These are phyloP conservation scores for Liasis olivaceus DNA, from an alignment of 2,797 vertebrate species.

Conservation along the genomic window DNA sequence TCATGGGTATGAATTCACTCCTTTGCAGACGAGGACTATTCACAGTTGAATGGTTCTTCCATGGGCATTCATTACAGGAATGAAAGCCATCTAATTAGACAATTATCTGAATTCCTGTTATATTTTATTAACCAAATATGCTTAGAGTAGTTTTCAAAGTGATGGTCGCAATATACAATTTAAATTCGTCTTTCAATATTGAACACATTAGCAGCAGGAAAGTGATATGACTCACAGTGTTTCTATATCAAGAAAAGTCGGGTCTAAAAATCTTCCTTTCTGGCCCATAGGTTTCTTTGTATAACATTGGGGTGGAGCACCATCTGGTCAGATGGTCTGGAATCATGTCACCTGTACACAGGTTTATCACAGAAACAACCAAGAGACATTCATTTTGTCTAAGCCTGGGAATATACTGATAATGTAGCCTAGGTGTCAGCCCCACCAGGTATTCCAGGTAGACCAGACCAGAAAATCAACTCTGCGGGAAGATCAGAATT, in stretches of 20 bases:
- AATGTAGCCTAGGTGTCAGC: background rate
- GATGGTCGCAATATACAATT: background rate
- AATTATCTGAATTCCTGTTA: background rate
- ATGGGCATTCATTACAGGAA: constrained; percentile 7
- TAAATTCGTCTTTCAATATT: background rate
- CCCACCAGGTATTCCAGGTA: background rate
- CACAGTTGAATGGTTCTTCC: background rate
- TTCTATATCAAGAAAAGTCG: background rate
- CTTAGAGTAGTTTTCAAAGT: background rate
- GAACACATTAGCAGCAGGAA: background rate
- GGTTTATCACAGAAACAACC: background rate
- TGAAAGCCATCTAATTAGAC: background rate
- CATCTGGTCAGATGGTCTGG: background rate
- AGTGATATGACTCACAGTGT: background rate
- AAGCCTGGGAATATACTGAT: background rate
- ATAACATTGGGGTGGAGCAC: background rate
- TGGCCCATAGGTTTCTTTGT: background rate
- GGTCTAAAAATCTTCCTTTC: background rate
- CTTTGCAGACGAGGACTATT: constrained; percentile 8
- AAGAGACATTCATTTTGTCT: background rate
- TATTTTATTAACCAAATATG: background rate
- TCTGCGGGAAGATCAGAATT: background rate
- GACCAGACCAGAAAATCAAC: background rate
- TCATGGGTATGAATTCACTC: background rate
- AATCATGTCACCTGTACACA: background rate